Evolutionary conservation across 2,113 vertebrate genomes (phyloP), one percentile per base, ranked within the genome.

Genomic region (Eolophus roseicapilla): DNA sequence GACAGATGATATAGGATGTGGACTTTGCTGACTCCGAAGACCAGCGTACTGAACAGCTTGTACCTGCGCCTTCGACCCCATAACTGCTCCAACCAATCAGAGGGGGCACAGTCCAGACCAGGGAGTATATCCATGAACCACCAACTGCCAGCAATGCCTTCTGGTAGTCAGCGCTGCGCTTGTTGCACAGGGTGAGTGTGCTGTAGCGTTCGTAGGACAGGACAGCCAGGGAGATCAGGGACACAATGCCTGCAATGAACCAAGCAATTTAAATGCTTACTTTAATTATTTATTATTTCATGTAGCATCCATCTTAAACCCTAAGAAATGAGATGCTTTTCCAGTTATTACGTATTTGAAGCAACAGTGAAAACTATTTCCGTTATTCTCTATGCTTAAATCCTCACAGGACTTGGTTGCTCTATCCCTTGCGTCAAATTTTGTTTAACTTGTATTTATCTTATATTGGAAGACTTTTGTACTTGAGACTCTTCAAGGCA

Each of bases 31-130:
- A 97, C 47, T 96, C 97, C 0, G 98, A 96, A 7, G 98, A 98
- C 99, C 99, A 99, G 31, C 98, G 98, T 15, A 99, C 98, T 0
- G 98, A 99, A 82, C 99, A 99, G 89, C 98, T 99, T 18, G 98
- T 99, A 50, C 98, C 98, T 2, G 98, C 98, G 2, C 98, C 98
- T 92, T 99, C 98, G 50, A 98, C 25, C 13, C 97, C 98, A 1
- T 99, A 99, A 90, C 98, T 98, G 95, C 98, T 99, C 99, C 99
- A 99, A 6, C 98, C 98, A 11, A 99, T 70, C 39, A 99, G 98
- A 25, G 98, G 99, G 20, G 98, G 98, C 84, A 99, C 96, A 2
- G 98, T 99, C 98, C 98, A 99, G 82, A 99, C 9, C 96, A 99
- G 92, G 64, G 98, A 98, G 95, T 99, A 99, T 41, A 99, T 90